Base-by-base conservation (phyloP, 2,797 vertebrate genomes). In the Staurois parvus region DNA sequence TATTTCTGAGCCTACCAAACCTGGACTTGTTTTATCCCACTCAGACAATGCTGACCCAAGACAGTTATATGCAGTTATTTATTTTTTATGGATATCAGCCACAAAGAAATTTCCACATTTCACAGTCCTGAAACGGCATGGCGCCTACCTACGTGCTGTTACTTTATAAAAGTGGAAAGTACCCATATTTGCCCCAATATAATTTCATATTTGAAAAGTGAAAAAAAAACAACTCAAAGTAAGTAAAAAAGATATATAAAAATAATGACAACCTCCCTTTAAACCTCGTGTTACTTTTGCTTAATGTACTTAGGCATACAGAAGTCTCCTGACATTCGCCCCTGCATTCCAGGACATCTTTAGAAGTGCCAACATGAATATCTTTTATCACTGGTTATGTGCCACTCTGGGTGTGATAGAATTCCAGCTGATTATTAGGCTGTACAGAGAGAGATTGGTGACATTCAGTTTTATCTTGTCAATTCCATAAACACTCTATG, bases 371-470 rank as follows among this genome's bases (percentile, higher is more conserved):
- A 77, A 77, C 45, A 77, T 70, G 73, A 30, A 77, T 77, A 78
- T 42, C 75, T 78, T 62, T 84, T 84, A 76, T 78, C 83, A 62
- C 74, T 45, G 67, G 37, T 70, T 77, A 59, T 59, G 73, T 48
- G 40, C 42, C 74, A 24, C 66, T 69, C 62, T 48, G n/a, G 21
- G 73, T 66, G 72, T 75, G 59, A 74, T 42, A 82, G 72, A 83
- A 83, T 83, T 83, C 72, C 81, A 75, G 40, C 81, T 83, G 72
- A 74, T 82, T 81, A 73, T 72, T 30, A 75, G 29, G 37, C 70
- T 67, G 26, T 30, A 74, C 52, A 24, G 29, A 26, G 72, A 21
- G 26, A 42, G 56, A 83, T 28, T 29, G 2, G 32, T 26, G 68
- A 62, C 28, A 19, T 24, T 28, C 17, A 32, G 42, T 30, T 40